These are phyloP conservation scores for Dysdera silvatica DNA, from an alignment of 1,140 invertebrate genomes.

Conservation along the genomic window DNA sequence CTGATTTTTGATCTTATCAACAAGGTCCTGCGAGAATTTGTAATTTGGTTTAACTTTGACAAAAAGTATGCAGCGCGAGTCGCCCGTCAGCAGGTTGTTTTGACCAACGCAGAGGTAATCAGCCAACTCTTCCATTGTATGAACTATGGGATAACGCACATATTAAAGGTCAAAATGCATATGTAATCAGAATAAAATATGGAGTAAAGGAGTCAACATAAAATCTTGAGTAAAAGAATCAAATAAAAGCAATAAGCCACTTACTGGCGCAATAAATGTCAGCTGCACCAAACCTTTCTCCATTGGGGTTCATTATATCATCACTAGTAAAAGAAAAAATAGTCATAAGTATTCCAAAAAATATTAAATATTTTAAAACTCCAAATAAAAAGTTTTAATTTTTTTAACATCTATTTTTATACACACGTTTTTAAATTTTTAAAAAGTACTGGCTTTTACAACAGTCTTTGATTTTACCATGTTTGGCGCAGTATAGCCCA, in stretches of 20 bases:
- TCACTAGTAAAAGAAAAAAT: constrained; percentile 39
- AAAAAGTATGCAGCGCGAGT: constrained; percentile 47
- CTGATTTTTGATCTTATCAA: too few relatives aligned
- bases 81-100: constrained; percentile 7
- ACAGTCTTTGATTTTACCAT: too few relatives aligned
- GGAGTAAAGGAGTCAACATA: too few relatives aligned
- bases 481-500: too few relatives aligned
- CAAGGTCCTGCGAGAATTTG: constrained; percentile 42
- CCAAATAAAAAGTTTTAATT: neutral
- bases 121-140: constrained; percentile 48
- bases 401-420: too few relatives aligned
- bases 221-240: too few relatives aligned
- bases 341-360: neutral
- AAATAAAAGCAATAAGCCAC: too few relatives aligned
- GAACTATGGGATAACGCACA: constrained; percentile 42
- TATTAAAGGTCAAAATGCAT: neutral
- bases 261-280: constrained; percentile 55
- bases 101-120: constrained; percentile 51
- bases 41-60: constrained; percentile 45
- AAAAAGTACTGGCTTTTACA: too few relatives aligned
- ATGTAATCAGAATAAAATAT: too few relatives aligned
- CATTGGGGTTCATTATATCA: constrained; percentile 55
- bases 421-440: too few relatives aligned
- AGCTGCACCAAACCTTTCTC: constrained; percentile 55
- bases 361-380: neutral